Percentiles rank a stretch among this genome's conserved stretches.
phyloP scores from a whole-genome alignment of 2,888 invertebrate genomes.

The Drosophila helvetica region DNA sequence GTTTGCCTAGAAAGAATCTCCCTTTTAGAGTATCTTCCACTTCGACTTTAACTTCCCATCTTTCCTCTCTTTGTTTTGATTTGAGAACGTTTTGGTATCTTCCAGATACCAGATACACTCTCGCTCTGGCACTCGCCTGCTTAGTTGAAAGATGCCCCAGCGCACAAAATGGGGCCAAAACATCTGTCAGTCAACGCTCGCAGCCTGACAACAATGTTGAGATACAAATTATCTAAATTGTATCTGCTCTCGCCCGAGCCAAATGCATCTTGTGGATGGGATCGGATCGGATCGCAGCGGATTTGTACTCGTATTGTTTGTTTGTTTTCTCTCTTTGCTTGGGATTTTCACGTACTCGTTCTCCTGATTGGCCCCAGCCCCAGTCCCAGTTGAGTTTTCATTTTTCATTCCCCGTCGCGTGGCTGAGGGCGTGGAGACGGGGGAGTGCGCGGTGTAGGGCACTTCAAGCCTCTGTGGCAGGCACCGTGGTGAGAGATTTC shows the following conservation, averaged over 20 bases:
- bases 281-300: not conserved
- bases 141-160: conserved; percentile 14
- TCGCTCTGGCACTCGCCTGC: not conserved
- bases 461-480: conserved; percentile 48
- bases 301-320: conserved; percentile 41
- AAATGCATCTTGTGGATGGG: conserved; percentile 72
- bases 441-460: conserved; percentile 2
- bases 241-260: conserved; percentile 62
- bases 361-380: conserved; percentile 16
- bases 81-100: conserved; percentile 50
- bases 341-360: conserved; percentile 2
- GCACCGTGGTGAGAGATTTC: conserved; percentile 77
- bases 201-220: conserved; percentile 77
- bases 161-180: conserved; percentile 58
- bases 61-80: conserved; percentile 65
- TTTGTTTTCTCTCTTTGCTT: conserved; percentile 40
- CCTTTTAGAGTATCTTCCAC: not conserved
- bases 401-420: conserved; percentile 26
- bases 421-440: not conserved
- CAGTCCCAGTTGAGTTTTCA: conserved; percentile 44
- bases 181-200: conserved; percentile 80
- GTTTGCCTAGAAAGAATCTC: not conserved
- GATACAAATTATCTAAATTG: conserved; percentile 82
- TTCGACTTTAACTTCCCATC: not conserved
- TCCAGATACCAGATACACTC: conserved; percentile 29